Evolutionary conservation across 2,888 invertebrate species (phyloP), one percentile per base, ranked within the genome.

Genomic region (Parnassius apollo): DNA sequence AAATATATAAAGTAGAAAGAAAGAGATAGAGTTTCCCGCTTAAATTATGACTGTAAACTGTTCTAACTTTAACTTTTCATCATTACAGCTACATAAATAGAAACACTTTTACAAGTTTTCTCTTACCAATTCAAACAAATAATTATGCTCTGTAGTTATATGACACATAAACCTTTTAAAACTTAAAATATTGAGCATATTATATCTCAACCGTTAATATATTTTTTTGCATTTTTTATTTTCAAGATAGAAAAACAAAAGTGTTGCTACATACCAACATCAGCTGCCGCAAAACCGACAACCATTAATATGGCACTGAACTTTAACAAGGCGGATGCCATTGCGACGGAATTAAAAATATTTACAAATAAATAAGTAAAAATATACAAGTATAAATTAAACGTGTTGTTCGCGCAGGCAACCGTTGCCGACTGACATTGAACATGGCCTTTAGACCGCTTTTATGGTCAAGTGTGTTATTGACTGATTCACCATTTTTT

Each of bases 231-330:
- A 35, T 35, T 35, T 35, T 25, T 35, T 7, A 25, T 2, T 0
- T 25, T 35, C 25, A 46, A 22, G 9, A 57, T 42, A 55, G 22
- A 18, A 61, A 51, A 56, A 25, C 44, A 53, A 54, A 53, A 65
- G 66, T 22, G 18, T 2, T n/a, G 59, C 75, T 77, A 90, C 90
- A 81, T 74, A 91, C 91, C 85, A 56, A 85, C 82, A 83, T 88
- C 54, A 53, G 85, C 91, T 57, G 75, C 72, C 71, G 81, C 81
- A 65, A 79, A 81, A 70, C 78, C 83, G 66, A 86, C 70, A 69
- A 91, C 75, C 80, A 90, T 73, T 67, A 91, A 77, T 80, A 91
- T 77, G 80, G 83, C 91, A 91, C 91, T 84, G 68, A 91, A 85
- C 83, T 82, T 88, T 64, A 90, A 80, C 82, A 90, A 86, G 78